A percentile compares a stretch with the other conserved stretches of the same genome.
Conservation (phyloP, 2,113 vertebrate species). For the Oncorhynchus mykiss region DNA sequence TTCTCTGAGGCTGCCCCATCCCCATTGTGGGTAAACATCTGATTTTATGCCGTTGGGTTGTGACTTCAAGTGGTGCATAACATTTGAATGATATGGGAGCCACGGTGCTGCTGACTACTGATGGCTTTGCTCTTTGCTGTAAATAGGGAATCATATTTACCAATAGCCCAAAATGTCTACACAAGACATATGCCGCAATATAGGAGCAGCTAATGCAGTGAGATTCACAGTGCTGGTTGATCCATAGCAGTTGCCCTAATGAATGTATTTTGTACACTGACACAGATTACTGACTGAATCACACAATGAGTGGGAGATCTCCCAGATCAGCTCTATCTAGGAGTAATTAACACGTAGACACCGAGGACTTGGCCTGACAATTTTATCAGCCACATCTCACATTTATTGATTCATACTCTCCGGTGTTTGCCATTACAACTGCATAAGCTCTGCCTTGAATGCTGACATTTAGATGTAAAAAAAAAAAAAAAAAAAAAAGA, state of each 20-base stretch:
- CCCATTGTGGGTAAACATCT: conserved; percentile 19
- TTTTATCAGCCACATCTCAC: conserved; percentile 28
- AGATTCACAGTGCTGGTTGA: neutral
- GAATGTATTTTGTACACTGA: neutral
- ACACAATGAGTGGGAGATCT: conserved; percentile 27
- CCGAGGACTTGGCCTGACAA: conserved; percentile 6
- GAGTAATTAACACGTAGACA: conserved; percentile 34
- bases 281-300: neutral
- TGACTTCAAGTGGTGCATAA: neutral
- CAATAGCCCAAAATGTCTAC: neutral
- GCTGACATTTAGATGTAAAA: neutral
- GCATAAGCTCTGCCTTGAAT: neutral
- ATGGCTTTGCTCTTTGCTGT: neutral
- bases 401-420: conserved; percentile 39
- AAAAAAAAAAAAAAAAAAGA: too few relatives aligned
- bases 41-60: conserved; percentile 4
- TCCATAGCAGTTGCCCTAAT: neutral
- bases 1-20: conserved; percentile 7
- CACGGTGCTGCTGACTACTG: neutral
- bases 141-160: neutral
- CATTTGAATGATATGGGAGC: neutral
- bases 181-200: neutral
- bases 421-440: conserved; percentile 10
- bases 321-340: conserved; percentile 26
- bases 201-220: neutral